Evolutionary conservation across 2,797 vertebrate genomes (phyloP), one percentile per base, ranked within the genome.

Genomic region (Diplodus sargus): DNA sequence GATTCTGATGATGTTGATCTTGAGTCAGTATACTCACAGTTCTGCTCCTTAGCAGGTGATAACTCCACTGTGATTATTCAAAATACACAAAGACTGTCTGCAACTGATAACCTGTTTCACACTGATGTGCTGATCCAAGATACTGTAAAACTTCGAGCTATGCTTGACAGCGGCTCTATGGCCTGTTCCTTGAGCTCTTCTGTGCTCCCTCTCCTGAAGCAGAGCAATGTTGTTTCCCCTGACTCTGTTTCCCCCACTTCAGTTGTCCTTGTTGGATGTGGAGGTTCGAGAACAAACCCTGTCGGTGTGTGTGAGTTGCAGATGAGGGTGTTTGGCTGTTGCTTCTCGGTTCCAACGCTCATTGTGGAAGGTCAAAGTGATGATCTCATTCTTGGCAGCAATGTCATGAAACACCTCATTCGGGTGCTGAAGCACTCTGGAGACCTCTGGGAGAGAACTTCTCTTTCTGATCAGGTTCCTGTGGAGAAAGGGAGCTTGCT

Each of bases 131-230:
- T 65, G 4, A 47, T 82, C 1, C 45, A 78, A 1, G 61, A 63
- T 22, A 18, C 74, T 43, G 34, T 69, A 12, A 48, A 70, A 2
- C 14, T 82, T 11, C 20, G 12, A 5, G 76, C 56, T 1, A 79
- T 87, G 67, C 18, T 87, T 5, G 78, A 83, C 49, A 83, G 70
- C 30, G 70, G 77, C 4, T 88, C 76, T 0, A 84, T 82, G 81
- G 85, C 78, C 5, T 59, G 60, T 18, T 82, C 78, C 5, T 17
- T 83, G 13, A 76, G 77, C 30, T 49, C 65, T 5, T 15, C 23
- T 5, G 23, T 73, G 5, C 49, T 77, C 8, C 53, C 66, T 2
- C 17, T 39, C 5, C 22, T 78, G 11, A 5, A 45, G 22, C 16
- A 61, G 18, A 5, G 1, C 28, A 53, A 53, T 28, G 67, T 81